Percentiles rank a stretch among this genome's conserved stretches.
These are phyloP conservation scores for Todiramphus chloris DNA, from an alignment of 2,113 vertebrate genomes.

Conservation along the genomic window DNA sequence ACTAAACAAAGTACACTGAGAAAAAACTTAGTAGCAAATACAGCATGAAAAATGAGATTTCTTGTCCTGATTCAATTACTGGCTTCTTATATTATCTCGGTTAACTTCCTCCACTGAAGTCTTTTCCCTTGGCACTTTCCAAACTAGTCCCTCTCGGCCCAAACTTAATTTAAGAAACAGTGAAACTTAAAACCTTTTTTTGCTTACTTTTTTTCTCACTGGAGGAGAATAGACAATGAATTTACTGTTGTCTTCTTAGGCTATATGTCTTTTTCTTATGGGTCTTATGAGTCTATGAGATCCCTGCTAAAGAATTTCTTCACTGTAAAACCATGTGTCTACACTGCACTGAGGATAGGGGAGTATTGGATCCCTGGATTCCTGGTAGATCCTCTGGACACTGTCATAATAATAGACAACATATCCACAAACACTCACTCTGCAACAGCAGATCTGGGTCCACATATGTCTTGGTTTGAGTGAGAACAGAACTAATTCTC, in stretches of 20 bases:
- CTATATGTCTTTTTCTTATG: neutral
- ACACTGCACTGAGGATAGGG: too few relatives aligned
- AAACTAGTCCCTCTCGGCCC: neutral
- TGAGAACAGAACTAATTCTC: too few relatives aligned
- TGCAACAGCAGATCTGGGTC: neutral
- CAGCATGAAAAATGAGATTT: neutral
- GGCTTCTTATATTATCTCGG: neutral
- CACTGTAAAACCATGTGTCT: neutral
- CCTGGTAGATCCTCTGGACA: neutral
- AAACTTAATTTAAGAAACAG: neutral
- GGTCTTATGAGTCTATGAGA: neutral
- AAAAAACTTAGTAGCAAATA: neutral
- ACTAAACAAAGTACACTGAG: neutral
- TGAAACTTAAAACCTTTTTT: neutral
- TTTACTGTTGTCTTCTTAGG: neutral
- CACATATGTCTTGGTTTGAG: too few relatives aligned
- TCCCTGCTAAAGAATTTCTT: neutral
- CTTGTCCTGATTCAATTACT: neutral
- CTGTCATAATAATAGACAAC: neutral
- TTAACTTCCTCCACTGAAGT: neutral
- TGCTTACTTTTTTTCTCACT: neutral
- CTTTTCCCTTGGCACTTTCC: neutral
- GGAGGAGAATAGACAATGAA: neutral
- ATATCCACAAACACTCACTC: neutral
- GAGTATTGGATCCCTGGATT: neutral